Conservation (phyloP, 2,888 invertebrate species). For the Andricus curvator region DNA sequence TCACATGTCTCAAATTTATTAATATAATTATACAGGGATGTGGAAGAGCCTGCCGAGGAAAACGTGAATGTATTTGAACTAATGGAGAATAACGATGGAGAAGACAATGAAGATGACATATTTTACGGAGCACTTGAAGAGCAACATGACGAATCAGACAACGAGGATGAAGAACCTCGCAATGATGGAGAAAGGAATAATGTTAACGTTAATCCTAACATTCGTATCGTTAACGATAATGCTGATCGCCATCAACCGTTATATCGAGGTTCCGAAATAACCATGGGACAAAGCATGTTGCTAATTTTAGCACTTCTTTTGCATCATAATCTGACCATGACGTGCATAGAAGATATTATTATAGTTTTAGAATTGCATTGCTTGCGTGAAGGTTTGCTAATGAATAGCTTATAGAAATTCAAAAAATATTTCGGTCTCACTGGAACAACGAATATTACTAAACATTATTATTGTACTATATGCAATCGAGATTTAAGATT, state of each 20-base stretch:
- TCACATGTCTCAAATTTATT: not conserved
- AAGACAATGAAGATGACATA: not conserved
- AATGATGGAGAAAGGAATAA: not conserved
- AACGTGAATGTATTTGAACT: not conserved
- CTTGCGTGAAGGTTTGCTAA: conserved; percentile 33
- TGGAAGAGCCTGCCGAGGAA: not conserved
- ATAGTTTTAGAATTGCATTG: conserved; percentile 46
- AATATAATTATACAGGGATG: conserved; percentile 6
- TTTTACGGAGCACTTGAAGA: conserved; percentile 3
- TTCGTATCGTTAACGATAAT: too few species aligned
- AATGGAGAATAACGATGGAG: not conserved
- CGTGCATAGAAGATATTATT: conserved; percentile 39
- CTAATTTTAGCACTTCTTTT: too few species aligned
- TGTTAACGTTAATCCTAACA: not conserved
- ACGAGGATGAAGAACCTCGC: conserved; percentile 6
- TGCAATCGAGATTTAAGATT: conserved; percentile 23
- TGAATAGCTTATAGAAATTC: conserved; percentile 45
- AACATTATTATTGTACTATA: not conserved
- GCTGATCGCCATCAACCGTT: conserved; percentile 41
- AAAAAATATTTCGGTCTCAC: conserved; percentile 41
- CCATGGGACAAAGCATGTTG: conserved; percentile 46
- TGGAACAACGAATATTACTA: conserved; percentile 8
- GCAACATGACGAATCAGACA: not conserved
- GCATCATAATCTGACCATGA: conserved; percentile 6
- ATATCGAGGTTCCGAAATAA: conserved; percentile 42